These are phyloP conservation scores for Prunella strophiata DNA, from an alignment of 2,797 vertebrate species.

Conservation along the genomic window DNA sequence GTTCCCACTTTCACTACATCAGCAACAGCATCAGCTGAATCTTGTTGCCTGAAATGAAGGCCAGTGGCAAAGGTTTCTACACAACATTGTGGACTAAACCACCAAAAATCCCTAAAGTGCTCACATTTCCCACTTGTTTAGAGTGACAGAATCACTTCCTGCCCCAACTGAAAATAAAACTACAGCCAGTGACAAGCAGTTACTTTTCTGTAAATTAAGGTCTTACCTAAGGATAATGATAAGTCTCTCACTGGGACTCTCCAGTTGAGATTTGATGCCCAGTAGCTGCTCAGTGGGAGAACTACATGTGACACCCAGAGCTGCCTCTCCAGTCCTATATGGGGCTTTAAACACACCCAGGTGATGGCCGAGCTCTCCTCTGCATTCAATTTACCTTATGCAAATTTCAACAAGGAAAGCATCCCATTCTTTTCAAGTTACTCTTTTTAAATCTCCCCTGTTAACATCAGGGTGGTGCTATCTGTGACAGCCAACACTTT, in stretches of 20 bases:
- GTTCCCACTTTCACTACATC: background rate
- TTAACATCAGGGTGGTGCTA: constrained; percentile 19
- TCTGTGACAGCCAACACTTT: background rate
- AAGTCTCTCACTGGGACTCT: background rate
- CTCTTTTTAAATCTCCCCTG: background rate
- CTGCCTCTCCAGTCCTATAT: background rate
- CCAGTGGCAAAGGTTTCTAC: background rate
- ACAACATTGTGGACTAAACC: background rate
- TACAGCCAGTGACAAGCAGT: background rate
- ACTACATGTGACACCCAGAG: background rate
- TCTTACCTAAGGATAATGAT: background rate
- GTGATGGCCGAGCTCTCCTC: background rate
- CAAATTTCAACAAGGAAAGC: background rate
- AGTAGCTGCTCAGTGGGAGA: background rate
- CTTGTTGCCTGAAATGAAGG: background rate
- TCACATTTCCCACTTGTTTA: background rate
- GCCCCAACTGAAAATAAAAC: background rate
- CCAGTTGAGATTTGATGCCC: background rate
- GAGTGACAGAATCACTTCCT: background rate
- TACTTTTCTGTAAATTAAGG: background rate
- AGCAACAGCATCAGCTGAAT: background rate
- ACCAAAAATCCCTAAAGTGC: background rate
- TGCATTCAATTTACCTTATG: background rate
- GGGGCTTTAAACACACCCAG: background rate
- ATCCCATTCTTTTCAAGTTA: background rate